Evolutionary conservation across 2,113 vertebrate species (phyloP), one percentile per base, ranked within the genome.

Genomic region (Oryzias melastigma): DNA sequence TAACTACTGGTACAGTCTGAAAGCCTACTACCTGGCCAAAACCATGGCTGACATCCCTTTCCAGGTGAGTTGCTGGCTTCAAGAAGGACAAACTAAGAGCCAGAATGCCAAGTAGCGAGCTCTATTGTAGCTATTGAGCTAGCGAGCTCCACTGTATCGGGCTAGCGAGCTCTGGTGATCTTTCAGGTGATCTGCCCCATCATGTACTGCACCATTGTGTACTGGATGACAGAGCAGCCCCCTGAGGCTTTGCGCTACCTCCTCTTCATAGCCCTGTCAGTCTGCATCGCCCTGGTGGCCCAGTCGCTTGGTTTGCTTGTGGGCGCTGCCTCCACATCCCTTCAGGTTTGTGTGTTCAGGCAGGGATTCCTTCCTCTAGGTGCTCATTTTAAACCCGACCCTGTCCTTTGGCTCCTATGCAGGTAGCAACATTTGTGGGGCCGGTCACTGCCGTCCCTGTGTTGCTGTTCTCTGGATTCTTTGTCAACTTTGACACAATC

Each of bases 1-100:
- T 46, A 99, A 99, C 88, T 98, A 98, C 88, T 99, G 97, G 97
- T 99, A 99, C 89, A 98, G 95, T 89, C 91, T 99, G 80, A 98
- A 98, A 75, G 95, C 96, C 0, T 99, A 98, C 79, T 99, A 97
- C 81, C 88, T 99, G 78, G 97, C 97, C 35, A 99, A 98, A 87
- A 99, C 97, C 52, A 94, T 95, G 94, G 96, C 97, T 0, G 97
- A 99, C 0, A 93, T 98, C 68, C 97, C 97, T 50, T 98, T 99
- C 63, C 97, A 99, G 95, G 97, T 99, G 81, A 92, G 90, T 46
- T 50, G 22, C 8, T n/a, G 29, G 47, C 17, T 52, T 40, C 52
- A 45, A 24, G 47, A 53, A n/a, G 25, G 3, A 13, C 43, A 14
- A 20, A 0, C 43, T 50, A 24, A 44, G 14, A 0, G 19, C 19